These are phyloP conservation scores for Corythornis cristatus DNA, from an alignment of 2,113 vertebrate genomes.

Conservation along the genomic window DNA sequence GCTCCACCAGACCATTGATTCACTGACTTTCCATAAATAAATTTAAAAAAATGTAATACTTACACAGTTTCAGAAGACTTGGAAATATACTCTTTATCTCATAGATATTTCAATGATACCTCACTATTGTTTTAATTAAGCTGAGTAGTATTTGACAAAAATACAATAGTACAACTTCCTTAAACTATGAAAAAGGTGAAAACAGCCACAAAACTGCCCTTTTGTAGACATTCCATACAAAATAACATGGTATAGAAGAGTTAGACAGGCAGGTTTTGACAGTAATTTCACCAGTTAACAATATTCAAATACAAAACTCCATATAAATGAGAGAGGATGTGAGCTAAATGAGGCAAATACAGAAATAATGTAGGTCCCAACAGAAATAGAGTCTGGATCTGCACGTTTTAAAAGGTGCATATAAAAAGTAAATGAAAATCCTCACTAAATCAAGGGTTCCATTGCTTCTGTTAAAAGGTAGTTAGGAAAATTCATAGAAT, in stretches of 20 bases:
- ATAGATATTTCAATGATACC: background rate
- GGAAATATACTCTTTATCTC: background rate
- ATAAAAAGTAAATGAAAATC: background rate
- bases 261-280: background rate
- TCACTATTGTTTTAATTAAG: background rate
- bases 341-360: background rate
- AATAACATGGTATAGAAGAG: background rate
- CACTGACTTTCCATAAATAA: background rate
- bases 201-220: background rate
- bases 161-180: background rate
- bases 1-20: background rate
- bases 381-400: background rate
- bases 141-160: background rate
- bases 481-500: background rate
- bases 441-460: background rate
- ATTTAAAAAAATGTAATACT: background rate
- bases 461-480: background rate
- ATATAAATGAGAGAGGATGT: background rate
- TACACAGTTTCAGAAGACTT: background rate
- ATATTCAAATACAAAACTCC: background rate
- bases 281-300: background rate
- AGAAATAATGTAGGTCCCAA: background rate
- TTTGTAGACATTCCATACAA: background rate
- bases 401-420: background rate
- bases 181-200: background rate